A percentile compares a stretch with the other conserved stretches of the same genome.
Conservation (phyloP, 2,113 vertebrate species). For the Entomyzon cyanotis region DNA sequence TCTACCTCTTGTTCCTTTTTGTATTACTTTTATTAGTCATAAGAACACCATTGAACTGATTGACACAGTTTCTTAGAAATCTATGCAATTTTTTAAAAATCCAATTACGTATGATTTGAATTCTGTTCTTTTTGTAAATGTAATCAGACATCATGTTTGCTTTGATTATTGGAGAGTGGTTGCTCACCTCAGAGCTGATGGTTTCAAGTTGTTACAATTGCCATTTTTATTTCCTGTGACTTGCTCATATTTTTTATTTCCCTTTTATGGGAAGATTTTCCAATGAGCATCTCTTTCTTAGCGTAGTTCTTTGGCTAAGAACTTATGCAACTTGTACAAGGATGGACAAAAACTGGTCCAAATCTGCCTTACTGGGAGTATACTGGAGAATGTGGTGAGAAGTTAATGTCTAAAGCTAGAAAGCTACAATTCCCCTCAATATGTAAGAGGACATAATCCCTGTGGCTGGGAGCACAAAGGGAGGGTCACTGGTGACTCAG, state of each 20-base stretch:
- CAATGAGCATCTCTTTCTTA: not conserved
- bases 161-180: not conserved
- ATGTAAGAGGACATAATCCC: not conserved
- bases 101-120: not conserved
- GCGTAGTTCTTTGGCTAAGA: not conserved
- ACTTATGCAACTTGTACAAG: not conserved
- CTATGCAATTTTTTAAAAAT: not conserved
- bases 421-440: accelerated
- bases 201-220: not conserved
- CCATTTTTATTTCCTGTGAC: not conserved
- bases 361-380: not conserved
- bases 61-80: not conserved
- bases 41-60: not conserved
- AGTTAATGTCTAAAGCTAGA: not conserved
- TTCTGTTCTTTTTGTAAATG: not conserved
- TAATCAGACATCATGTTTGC: not conserved
- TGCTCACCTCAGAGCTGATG: not conserved
- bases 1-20: constrained; percentile 14
- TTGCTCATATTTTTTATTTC: not conserved
- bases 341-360: not conserved
- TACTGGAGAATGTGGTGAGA: not conserved
- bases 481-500: not conserved
- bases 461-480: not conserved
- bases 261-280: not conserved
- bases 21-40: not conserved